Evolutionary conservation across 2,113 vertebrate genomes (phyloP).

Genomic region (Sorex araneus): DNA sequence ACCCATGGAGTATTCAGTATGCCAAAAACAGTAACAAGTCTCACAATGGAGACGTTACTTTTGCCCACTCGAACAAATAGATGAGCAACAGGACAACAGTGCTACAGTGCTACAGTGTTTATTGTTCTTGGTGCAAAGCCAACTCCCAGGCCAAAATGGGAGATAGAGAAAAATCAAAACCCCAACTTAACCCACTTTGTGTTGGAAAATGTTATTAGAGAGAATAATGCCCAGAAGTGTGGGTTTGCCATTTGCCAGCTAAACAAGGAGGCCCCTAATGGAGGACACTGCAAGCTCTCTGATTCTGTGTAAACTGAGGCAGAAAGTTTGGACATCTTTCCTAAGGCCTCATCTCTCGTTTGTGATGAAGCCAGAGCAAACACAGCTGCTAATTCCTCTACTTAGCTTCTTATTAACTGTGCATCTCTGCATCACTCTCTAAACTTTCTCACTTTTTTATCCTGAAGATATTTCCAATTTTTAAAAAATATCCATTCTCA

Average conservation of each 20-base stretch:
- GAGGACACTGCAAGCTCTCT: not conserved
- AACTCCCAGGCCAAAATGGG: not conserved
- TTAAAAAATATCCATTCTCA: not conserved
- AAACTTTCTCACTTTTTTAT: not conserved
- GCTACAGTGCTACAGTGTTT: too few species aligned
- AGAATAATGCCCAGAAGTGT: not conserved
- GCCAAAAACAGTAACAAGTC: too few species aligned
- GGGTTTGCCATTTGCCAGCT: too few species aligned
- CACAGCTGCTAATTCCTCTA: not conserved
- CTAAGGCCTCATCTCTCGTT: not conserved
- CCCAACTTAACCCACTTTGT: not conserved
- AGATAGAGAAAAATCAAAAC: not conserved
- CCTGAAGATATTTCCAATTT: not conserved
- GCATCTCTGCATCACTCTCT: not conserved
- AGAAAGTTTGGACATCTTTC: not conserved
- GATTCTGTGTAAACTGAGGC: not conserved
- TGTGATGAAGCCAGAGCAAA: not conserved
- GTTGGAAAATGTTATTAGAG: rapidly evolving
- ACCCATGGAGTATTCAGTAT: too few species aligned
- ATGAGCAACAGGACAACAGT: too few species aligned
- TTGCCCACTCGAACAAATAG: too few species aligned
- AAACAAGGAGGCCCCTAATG: rapidly evolving
- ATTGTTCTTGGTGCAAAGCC: too few species aligned
- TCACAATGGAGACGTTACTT: too few species aligned
- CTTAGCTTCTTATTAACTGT: not conserved